A percentile compares a stretch with the other conserved stretches of the same genome.
phyloP scores from a whole-genome alignment of 2,113 vertebrate species.

The Genyomyrus donnyi region DNA sequence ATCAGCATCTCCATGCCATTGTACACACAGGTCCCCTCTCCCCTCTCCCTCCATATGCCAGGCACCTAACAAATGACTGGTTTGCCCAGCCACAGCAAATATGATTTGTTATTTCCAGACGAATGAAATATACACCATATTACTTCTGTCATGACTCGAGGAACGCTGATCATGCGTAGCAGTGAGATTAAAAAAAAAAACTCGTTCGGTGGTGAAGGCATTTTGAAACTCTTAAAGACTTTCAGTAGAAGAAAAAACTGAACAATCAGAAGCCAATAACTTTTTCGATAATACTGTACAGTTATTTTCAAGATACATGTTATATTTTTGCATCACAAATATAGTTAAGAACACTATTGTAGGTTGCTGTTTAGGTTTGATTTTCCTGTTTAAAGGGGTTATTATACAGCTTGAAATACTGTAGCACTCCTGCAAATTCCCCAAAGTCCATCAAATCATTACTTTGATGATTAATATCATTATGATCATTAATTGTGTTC shows the following conservation, averaged over 20 bases:
- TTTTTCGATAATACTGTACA: background rate
- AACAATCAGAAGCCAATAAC: background rate
- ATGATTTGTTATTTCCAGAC: constrained; percentile 54
- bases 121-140: constrained; percentile 10
- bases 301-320: background rate
- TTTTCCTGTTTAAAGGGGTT: background rate
- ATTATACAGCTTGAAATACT: background rate
- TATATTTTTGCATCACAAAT: background rate
- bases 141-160: background rate
- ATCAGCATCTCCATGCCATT: constrained; percentile 53
- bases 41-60: constrained; percentile 50
- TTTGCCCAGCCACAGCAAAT: constrained; percentile 59
- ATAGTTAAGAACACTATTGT: background rate
- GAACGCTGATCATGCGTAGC: background rate
- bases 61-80: constrained; percentile 61
- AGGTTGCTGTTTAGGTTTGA: background rate
- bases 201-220: background rate
- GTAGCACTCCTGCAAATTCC: background rate
- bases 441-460: background rate
- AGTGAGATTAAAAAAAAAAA: background rate
- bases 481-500: background rate
- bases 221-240: background rate
- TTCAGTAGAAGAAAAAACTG: background rate
- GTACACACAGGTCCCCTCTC: constrained; percentile 49
- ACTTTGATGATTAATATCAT: background rate